Evolutionary conservation across 2,888 invertebrate species (phyloP).

Genomic region (Phytoseiulus persimilis): DNA sequence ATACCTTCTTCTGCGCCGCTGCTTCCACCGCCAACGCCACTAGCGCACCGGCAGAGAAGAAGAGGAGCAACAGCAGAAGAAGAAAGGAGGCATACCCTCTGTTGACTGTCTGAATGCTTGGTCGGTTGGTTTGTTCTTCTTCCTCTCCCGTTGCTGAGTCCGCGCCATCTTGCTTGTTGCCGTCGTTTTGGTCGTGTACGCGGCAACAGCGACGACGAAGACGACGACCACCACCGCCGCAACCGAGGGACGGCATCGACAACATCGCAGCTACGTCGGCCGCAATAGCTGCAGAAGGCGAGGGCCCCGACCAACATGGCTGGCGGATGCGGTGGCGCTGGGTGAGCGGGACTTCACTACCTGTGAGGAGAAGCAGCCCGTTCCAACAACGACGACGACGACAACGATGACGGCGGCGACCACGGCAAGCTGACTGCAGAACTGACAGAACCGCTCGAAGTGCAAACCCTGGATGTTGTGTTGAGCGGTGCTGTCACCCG

Average conservation of each 20-base stretch:
- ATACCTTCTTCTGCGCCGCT: neutral
- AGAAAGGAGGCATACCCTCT: neutral
- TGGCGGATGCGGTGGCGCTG: neutral
- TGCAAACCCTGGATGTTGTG: neutral
- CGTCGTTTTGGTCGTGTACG: neutral
- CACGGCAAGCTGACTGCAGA: neutral
- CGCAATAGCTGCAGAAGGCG: neutral
- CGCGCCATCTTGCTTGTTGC: neutral
- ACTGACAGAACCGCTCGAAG: neutral
- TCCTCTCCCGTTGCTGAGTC: neutral
- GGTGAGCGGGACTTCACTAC: neutral
- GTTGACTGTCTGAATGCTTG: neutral
- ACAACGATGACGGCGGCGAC: neutral
- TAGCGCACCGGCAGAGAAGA: neutral
- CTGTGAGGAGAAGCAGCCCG: neutral
- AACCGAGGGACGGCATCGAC: neutral
- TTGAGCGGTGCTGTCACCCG: neutral
- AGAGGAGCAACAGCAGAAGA: neutral
- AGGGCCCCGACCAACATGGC: conserved; percentile 5
- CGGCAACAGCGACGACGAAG: neutral
- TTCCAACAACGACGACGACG: neutral
- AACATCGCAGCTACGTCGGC: neutral
- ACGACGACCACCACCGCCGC: neutral
- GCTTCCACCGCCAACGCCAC: neutral
- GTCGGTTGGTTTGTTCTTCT: neutral